These are phyloP conservation scores for Pelvicachromis taeniatus DNA, from an alignment of 2,113 vertebrate genomes.

Conservation along the genomic window DNA sequence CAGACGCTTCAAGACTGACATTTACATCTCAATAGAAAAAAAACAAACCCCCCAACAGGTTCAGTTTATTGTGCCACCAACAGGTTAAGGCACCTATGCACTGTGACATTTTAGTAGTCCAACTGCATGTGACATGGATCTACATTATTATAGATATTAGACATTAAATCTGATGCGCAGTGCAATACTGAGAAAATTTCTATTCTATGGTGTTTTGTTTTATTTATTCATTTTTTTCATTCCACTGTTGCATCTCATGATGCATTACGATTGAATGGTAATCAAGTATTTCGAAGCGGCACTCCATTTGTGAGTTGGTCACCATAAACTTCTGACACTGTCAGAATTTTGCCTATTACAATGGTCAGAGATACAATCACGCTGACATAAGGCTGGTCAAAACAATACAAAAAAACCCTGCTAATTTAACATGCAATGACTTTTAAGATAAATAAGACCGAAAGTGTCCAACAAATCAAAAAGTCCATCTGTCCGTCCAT, in stretches of 20 bases:
- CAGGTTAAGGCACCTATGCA: not conserved
- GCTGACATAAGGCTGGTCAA: not conserved
- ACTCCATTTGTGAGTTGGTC: not conserved
- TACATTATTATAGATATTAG: not conserved
- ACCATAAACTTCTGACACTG: not conserved
- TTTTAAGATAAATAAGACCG: not conserved
- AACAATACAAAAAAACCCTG: not conserved
- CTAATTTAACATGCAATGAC: not conserved
- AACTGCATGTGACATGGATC: not conserved
- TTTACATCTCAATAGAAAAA: not conserved
- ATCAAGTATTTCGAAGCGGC: not conserved
- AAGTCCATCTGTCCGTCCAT: too few relatives aligned
- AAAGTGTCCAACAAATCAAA: too few relatives aligned
- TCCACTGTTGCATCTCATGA: not conserved
- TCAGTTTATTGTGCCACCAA: not conserved
- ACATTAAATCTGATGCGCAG: not conserved
- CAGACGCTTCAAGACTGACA: not conserved
- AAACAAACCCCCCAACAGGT: not conserved
- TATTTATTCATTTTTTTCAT: not conserved
- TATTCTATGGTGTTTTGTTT: not conserved
- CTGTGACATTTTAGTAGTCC: not conserved
- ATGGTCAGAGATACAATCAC: not conserved
- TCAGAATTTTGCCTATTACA: not conserved
- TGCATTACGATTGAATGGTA: not conserved
- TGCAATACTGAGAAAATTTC: not conserved